Evolutionary conservation across 2,797 vertebrate genomes (phyloP), one percentile per base, ranked within the genome.

Genomic region (Siniperca obscura): DNA sequence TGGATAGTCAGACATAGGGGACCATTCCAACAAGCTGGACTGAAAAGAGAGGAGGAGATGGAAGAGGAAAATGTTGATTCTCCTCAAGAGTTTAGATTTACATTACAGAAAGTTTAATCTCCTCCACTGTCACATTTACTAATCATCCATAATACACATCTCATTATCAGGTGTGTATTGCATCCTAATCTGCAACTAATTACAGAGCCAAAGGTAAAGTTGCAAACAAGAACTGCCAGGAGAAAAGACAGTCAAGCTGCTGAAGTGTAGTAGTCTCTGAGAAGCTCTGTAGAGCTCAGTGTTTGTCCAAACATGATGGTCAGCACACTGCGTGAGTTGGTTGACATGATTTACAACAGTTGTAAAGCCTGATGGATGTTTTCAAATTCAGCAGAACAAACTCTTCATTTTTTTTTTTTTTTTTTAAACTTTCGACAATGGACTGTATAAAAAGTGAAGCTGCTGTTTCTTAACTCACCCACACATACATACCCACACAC

Each of bases 391-490:
- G 48, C 48, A 25, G 70, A 64, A 80, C 69, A 77, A 56, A 81
- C 13, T 69, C 36, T 68, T 46, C 46, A 3, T 12, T 25, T 70
- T 14, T 56, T n/a, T 6, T 27, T 50, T 21, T 2, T 80, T 48
- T 62, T 78, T 77, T 53, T 40, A 6, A 64, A 79, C 59, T 73
- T 73, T 67, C 61, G 68, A 38, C 73, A 84, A 61, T 40, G 34
- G 48, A 50, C 53, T 73, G 27, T 12, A 22, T 38, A 60, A 50
- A 82, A 84, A 59, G 52, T 74, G 57, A 84, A 73, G 40, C 19
- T 67, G 50, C 82, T 61, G 73, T 46, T 85, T 89, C 72, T 80
- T 70, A 77, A 67, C 56, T 74, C 81, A 73, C 81, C 78, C 89
- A 89, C 81, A 70, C 82, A 81, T 40, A 42, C 59, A 25, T 69